Evolutionary conservation across 2,113 vertebrate genomes (phyloP).

Genomic region (Tetrao urogallus): DNA sequence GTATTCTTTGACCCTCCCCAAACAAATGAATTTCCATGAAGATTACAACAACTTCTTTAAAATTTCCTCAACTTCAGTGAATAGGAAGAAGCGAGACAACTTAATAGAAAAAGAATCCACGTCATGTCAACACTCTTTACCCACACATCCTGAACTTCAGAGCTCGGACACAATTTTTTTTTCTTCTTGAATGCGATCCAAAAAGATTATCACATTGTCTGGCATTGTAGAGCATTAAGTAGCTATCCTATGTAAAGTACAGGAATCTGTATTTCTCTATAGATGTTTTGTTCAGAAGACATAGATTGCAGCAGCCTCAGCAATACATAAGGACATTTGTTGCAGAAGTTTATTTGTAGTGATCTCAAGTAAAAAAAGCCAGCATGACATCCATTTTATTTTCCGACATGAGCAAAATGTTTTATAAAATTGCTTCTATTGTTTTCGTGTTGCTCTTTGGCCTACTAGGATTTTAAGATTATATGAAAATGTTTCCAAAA

Average conservation of each 20-base stretch:
- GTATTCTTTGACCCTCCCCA: neutral
- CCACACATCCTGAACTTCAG: neutral
- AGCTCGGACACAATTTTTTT: neutral
- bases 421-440: conserved; percentile 1
- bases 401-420: neutral
- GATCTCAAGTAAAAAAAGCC: neutral
- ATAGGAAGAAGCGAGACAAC: neutral
- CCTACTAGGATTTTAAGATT: neutral
- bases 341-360: neutral
- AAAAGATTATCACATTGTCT: neutral
- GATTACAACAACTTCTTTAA: neutral
- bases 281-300: neutral
- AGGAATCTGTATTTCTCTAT: neutral
- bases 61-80: neutral
- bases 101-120: neutral
- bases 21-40: neutral
- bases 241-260: neutral
- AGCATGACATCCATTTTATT: neutral
- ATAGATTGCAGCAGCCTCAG: neutral
- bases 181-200: neutral
- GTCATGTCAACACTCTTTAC: neutral
- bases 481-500: conserved; percentile 12
- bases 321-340: neutral
- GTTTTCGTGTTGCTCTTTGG: conserved; percentile 8
- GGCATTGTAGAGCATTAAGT: neutral